Evolutionary conservation across 2,797 vertebrate species (phyloP).

Genomic region (Rhynchonycteris naso): DNA sequence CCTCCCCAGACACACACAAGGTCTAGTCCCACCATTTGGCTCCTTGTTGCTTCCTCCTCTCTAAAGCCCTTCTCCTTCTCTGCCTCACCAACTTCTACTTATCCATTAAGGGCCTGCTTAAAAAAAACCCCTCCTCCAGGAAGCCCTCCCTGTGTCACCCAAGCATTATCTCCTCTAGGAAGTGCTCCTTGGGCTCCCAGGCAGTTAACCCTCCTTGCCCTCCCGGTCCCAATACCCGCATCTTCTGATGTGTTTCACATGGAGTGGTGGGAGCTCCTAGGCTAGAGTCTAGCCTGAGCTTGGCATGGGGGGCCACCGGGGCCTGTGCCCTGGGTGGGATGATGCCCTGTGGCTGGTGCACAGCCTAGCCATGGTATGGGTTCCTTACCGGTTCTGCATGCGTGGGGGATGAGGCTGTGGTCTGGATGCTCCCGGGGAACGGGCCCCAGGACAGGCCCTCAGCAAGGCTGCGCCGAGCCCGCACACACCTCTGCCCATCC

Average conservation of each 20-base stretch:
- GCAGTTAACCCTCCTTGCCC: not conserved
- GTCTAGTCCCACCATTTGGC: not conserved
- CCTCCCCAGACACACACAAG: not conserved
- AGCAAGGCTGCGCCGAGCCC: constrained; percentile 84
- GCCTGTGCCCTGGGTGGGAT: not conserved
- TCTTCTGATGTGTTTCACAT: not conserved
- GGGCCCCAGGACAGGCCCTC: constrained; percentile 93
- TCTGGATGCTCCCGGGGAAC: constrained; percentile 90
- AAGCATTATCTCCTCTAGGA: not conserved
- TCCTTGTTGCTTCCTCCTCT: not conserved
- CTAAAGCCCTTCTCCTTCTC: not conserved
- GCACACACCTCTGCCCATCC: constrained; percentile 83
- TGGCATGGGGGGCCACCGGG: not conserved
- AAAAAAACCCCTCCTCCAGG: not conserved
- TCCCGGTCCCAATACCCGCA: not conserved
- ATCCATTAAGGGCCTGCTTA: not conserved
- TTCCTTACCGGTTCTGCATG: constrained; percentile 86
- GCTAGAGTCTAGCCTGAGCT: rapidly evolving
- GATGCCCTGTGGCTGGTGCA: not conserved
- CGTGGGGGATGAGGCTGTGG: constrained; percentile 81
- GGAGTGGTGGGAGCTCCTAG: not conserved
- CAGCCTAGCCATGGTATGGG: rapidly evolving
- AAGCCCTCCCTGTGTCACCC: not conserved
- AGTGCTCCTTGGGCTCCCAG: not conserved
- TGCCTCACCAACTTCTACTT: not conserved